These are phyloP conservation scores for Schrankia costaestrigalis DNA, from an alignment of 2,888 invertebrate species.

Conservation along the genomic window DNA sequence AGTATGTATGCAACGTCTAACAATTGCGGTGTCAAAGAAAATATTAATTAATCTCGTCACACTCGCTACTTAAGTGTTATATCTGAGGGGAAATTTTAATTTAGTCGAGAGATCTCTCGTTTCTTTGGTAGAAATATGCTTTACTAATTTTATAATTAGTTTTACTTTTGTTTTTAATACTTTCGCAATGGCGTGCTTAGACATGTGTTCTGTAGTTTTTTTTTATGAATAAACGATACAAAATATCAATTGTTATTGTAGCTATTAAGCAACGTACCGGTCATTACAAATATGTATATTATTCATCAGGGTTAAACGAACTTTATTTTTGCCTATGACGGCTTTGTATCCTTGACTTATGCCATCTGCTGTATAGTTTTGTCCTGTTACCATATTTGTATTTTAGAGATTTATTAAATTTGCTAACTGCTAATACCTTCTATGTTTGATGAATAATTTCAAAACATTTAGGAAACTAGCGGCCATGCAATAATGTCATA, in stretches of 20 bases:
- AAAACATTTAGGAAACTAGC: too few species aligned
- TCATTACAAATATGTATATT: too few species aligned
- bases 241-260: too few species aligned
- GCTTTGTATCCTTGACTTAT: slow-evolving; percentile 31
- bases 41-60: slow-evolving; percentile 36
- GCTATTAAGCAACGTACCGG: too few species aligned
- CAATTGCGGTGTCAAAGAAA: slow-evolving; percentile 36
- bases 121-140: slow-evolving; percentile 23
- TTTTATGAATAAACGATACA: too few species aligned
- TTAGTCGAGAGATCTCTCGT: slow-evolving; percentile 28
- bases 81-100: slow-evolving; percentile 33
- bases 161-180: slow-evolving; percentile 8
- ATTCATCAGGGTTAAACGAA: slow-evolving; percentile 20
- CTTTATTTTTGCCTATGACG: slow-evolving; percentile 27
- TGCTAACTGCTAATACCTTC: neutral
- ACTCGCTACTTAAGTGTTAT: slow-evolving; percentile 35
- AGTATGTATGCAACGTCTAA: slow-evolving; percentile 27
- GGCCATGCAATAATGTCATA: too few species aligned
- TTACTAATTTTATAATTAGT: slow-evolving; percentile 11
- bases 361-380: slow-evolving; percentile 30
- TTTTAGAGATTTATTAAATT: slow-evolving; percentile 1
- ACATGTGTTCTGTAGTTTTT: neutral
- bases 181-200: slow-evolving; percentile 4
- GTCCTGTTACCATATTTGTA: slow-evolving; percentile 15
- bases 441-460: too few species aligned